A percentile compares a stretch with the other conserved stretches of the same genome.
These are phyloP conservation scores for Argyrosomus japonicus DNA, from an alignment of 2,113 vertebrate species.

Conservation along the genomic window DNA sequence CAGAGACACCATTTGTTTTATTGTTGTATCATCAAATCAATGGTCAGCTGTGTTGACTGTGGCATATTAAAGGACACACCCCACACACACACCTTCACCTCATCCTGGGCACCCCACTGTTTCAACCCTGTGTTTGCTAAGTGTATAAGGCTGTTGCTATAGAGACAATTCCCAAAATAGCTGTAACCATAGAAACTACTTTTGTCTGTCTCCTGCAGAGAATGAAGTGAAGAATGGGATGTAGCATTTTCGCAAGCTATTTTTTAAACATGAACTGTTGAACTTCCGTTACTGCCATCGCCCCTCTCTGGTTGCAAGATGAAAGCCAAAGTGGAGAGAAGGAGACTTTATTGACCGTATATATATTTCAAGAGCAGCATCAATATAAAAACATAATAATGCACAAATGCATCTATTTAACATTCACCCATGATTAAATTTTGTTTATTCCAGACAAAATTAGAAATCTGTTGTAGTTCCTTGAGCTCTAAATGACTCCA, in stretches of 20 bases:
- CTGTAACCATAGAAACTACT: constrained; percentile 79
- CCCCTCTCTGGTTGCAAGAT: constrained; percentile 8
- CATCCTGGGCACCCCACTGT: constrained; percentile 1
- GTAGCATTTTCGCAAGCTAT: constrained; percentile 28
- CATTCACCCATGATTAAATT: background rate
- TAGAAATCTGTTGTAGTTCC: background rate
- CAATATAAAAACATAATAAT: background rate
- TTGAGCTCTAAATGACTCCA: constrained; percentile 11
- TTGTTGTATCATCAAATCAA: background rate
- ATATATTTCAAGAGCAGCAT: constrained; percentile 21
- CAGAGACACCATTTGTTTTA: background rate
- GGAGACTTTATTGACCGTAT: background rate
- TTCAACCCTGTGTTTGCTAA: constrained; percentile 49
- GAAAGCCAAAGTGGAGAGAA: constrained; percentile 5
- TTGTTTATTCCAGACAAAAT: background rate
- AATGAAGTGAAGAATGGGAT: constrained; percentile 7
- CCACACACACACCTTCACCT: constrained; percentile 26
- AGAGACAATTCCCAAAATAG: constrained; percentile 68
- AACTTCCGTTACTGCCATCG: constrained; percentile 45
- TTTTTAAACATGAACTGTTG: constrained; percentile 65
- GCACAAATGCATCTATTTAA: background rate
- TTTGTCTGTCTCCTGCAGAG: constrained; percentile 39
- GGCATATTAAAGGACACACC: constrained; percentile 13
- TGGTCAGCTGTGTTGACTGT: constrained; percentile 21
- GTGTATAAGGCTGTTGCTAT: constrained; percentile 73